These are phyloP conservation scores for Patella ulyssiponensis DNA, from an alignment of 2,888 invertebrate species.

Conservation along the genomic window DNA sequence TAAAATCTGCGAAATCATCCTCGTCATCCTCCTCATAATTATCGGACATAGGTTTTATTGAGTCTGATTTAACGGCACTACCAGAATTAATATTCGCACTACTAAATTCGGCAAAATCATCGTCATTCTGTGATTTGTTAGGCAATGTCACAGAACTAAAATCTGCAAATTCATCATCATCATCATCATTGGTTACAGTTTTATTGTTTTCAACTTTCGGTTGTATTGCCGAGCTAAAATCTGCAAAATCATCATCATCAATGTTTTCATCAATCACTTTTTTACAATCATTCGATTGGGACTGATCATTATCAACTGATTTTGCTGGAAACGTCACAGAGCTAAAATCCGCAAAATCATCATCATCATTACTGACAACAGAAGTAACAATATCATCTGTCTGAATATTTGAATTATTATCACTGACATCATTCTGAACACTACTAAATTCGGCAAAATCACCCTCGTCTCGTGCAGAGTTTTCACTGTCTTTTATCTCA, in stretches of 20 bases:
- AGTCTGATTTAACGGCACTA: neutral
- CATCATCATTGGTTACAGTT: neutral
- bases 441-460: conserved; percentile 29
- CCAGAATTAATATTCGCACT: conserved; percentile 7
- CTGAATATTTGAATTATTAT: conserved; percentile 12
- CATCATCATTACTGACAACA: conserved; percentile 7
- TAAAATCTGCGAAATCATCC: conserved; percentile 25
- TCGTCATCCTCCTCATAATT: conserved; percentile 14
- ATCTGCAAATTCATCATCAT: conserved; percentile 32
- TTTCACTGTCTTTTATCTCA: neutral
- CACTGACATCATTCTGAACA: conserved; percentile 13
- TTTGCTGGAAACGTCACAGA: neutral
- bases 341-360: conserved; percentile 17
- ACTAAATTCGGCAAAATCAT: conserved; percentile 29
- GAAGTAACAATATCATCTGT: conserved; percentile 10
- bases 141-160: conserved; percentile 20
- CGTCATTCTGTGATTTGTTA: conserved; percentile 15
- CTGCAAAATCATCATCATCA: conserved; percentile 16
- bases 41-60: neutral
- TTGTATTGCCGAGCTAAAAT: neutral
- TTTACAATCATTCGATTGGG: neutral
- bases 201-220: neutral
- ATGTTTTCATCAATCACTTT: neutral
- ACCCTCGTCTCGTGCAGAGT: conserved; percentile 16
- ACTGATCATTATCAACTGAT: neutral